Evolutionary conservation across 1,140 invertebrate species (phyloP), one percentile per base, ranked within the genome.

Genomic region (Aphelinus atriplicis): DNA sequence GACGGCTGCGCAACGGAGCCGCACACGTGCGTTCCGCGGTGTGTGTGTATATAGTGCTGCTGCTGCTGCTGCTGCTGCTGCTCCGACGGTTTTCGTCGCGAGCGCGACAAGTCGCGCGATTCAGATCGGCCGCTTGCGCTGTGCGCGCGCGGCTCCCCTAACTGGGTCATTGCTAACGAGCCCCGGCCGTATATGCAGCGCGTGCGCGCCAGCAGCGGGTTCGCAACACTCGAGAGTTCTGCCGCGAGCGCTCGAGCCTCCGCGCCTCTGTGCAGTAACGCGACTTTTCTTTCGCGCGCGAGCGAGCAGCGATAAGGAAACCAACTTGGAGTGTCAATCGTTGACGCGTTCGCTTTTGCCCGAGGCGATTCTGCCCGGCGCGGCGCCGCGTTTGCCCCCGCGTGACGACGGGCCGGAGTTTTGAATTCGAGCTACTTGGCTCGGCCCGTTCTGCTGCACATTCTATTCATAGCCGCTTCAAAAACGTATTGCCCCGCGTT

Each of bases 111-210:
- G 45, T 43, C 42, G 66, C 71, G 78, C 77, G 78, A 81, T 82
- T 81, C 79, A 79, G 80, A 81, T 82, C 81, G 80, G 81, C 55
- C 48, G 26, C 43, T 46, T 47, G 62, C 62, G 62, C 45, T 64
- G 53, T 47, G 45, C 46, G 61, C 64, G 60, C 26, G 26, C 26
- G 46, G 56, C 61, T 78, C 79, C 77, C 76, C 80, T 81, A 84
- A 84, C 82, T 84, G 74, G 83, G 83, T 84, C 83, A 84, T 83
- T 83, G 82, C 83, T 84, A 82, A 81, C 82, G 79, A 83, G 82
- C 57, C 57, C 58, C 55, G 51, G 65, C 47, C 57, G 71, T 42
- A 45, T 7, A 26, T 26, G 26, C 26, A 26, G 26, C 26, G 26
- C 26, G n/a, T 46, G 48, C 26, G 68, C 26, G 26, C 6, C 1